A percentile compares a stretch with the other conserved stretches of the same genome.
phyloP scores from a whole-genome alignment of 2,113 vertebrate genomes.

The Callithrix jacchus region DNA sequence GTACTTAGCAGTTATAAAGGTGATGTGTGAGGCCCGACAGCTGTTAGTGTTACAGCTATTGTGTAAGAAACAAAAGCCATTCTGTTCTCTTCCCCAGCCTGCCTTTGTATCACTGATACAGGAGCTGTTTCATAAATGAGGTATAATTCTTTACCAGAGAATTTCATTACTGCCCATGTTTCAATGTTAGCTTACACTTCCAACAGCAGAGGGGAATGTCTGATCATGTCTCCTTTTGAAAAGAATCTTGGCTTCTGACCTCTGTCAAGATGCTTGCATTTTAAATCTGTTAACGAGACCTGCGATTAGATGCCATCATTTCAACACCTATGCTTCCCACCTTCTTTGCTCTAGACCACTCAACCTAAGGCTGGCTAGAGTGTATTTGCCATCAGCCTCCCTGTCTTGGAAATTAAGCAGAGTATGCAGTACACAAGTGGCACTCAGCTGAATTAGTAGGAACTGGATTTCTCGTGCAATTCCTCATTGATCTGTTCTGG shows the following conservation, averaged over 20 bases:
- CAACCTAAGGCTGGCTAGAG: background rate
- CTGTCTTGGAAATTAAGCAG: background rate
- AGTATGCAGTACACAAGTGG: background rate
- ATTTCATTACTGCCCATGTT: constrained; percentile 61
- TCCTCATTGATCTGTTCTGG: background rate
- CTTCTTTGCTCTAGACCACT: background rate
- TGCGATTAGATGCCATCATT: background rate
- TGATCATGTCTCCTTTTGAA: constrained; percentile 31
- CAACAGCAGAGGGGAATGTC: background rate
- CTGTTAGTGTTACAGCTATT: constrained; percentile 82
- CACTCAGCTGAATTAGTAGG: background rate
- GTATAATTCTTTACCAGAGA: constrained; percentile 71
- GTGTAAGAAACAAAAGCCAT: constrained; percentile 79
- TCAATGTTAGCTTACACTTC: background rate
- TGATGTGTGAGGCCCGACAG: constrained; percentile 84
- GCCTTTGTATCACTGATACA: constrained; percentile 77
- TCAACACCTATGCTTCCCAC: background rate
- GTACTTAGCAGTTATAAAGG: constrained; percentile 80
- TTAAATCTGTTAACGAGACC: constrained; percentile 52
- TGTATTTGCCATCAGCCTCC: background rate
- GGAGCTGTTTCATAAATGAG: constrained; percentile 76
- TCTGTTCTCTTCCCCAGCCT: constrained; percentile 63
- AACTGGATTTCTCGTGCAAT: background rate
- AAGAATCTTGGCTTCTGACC: constrained; percentile 60
- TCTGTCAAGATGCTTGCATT: constrained; percentile 51